Base-by-base conservation (phyloP, 2,888 invertebrate genomes). In the Agrochola macilenta region DNA sequence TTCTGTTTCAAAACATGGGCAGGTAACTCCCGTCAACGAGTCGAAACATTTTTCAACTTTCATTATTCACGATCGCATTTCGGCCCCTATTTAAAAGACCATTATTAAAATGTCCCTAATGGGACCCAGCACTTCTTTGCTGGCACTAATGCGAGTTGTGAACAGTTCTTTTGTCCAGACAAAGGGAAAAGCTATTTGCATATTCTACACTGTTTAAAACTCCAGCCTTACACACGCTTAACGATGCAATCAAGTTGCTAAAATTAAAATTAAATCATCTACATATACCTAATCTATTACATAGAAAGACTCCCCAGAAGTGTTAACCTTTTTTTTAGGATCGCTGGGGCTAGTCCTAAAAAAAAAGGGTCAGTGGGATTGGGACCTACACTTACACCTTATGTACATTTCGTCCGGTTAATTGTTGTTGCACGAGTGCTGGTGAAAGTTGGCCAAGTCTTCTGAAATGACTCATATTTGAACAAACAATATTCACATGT, bases 381-480 rank as follows among this genome's bases (percentile, higher is more conserved):
- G 83, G 86, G 78, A 81, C 84, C 76, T 86, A 86, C 88, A 84
- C n/a, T n/a, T n/a, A n/a, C n/a, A n/a, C n/a, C n/a, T 88, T 70
- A 73, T 76, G 76, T 79, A 76, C 69, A 79, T 89, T 88, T 91
- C 88, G 88, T 87, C 77, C 79, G 86, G 91, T 91, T 94, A 94
- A 94, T 95, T 94, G 91, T 93, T 91, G 89, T 87, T 89, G 85
- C 94, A 95, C 93, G 93, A 93, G 89, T 89, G 87, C 85, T 88
- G 94, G 96, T 94, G 96, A 96, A 96, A 96, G 96, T 95, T 93
- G 93, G 89, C 91, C 93, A 91, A 90, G 92, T 90, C 91, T 93
- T 93, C 92, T 90, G 89, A 94, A 93, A 93, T 95, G 94, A 96
- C 91, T 95, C 95, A 94, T 94, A 93, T 94, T 94, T 93, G 91